A percentile compares a stretch with the other conserved stretches of the same genome.
These are phyloP conservation scores for Nesogale talazaci DNA, from an alignment of 2,113 vertebrate genomes.

Conservation along the genomic window DNA sequence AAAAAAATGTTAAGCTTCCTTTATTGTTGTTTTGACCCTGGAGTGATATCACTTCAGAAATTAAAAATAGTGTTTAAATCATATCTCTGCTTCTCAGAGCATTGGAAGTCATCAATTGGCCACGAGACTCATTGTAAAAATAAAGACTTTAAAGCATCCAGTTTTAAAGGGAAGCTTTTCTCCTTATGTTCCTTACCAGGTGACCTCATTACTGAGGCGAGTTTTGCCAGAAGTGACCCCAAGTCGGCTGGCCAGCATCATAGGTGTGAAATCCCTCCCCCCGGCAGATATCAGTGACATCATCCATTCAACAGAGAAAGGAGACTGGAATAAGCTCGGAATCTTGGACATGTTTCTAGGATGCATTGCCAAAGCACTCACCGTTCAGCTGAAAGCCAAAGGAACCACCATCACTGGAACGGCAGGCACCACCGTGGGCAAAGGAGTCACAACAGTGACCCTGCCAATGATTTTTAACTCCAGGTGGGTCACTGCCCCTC, in stretches of 20 bases:
- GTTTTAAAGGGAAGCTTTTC: constrained; percentile 29
- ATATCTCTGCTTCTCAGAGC: constrained; percentile 32
- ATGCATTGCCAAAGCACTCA: constrained; percentile 98
- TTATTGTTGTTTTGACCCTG: constrained; percentile 26
- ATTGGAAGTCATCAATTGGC: constrained; percentile 33
- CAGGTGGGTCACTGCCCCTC: constrained; percentile 86
- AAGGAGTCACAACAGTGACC: constrained; percentile 98
- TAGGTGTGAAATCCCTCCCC: constrained; percentile 97
- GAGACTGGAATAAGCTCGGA: constrained; percentile 97
- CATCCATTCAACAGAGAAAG: constrained; percentile 99
- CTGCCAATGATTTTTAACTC: constrained; percentile 99
- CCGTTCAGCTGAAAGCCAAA: constrained; percentile 99
- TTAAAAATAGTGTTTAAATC: constrained; percentile 33
- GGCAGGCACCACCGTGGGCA: constrained; percentile 94
- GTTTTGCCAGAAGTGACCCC: constrained; percentile 98
- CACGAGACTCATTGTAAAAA: constrained; percentile 23
- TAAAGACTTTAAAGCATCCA: background rate
- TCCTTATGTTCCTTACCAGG: constrained; percentile 84
- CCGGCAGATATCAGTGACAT: constrained; percentile 99
- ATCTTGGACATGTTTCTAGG: constrained; percentile 99
- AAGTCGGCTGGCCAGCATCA: constrained; percentile 96
- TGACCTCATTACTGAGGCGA: constrained; percentile 95
- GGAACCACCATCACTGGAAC: constrained; percentile 96
- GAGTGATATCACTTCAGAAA: constrained; percentile 9
- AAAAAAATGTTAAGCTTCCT: background rate